Conservation (phyloP, 2,797 vertebrate species). For the Phataginus tricuspis region DNA sequence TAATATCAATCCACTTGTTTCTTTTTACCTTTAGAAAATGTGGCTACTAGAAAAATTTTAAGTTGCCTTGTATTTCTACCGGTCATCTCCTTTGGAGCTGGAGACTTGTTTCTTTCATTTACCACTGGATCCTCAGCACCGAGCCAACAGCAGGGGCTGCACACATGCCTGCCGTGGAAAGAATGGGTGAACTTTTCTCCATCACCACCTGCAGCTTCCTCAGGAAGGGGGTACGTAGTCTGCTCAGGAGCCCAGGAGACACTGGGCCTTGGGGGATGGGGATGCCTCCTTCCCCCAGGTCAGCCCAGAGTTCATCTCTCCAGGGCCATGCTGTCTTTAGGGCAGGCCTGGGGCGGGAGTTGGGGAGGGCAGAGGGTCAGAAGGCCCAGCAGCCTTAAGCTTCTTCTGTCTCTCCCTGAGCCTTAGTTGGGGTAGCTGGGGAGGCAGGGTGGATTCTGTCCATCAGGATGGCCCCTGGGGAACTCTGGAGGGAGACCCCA, state of each 20-base stretch:
- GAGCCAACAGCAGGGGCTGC: background rate
- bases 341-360: background rate
- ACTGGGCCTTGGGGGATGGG: background rate
- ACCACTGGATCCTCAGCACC: background rate
- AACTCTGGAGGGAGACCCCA: background rate
- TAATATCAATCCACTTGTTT: background rate
- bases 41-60: background rate
- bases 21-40: background rate
- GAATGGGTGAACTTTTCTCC: background rate
- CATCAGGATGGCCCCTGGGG: background rate
- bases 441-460: background rate
- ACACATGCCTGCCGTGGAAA: background rate
- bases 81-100: background rate
- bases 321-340: background rate
- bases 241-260: background rate
- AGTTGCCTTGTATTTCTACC: background rate
- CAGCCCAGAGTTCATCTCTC: background rate
- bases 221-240: background rate
- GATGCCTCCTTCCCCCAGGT: background rate
- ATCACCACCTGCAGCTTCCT: background rate
- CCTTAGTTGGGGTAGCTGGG: background rate
- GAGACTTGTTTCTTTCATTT: background rate
- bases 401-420: background rate
- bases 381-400: background rate
- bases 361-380: background rate